Percentiles rank a stretch among this genome's conserved stretches.
These are phyloP conservation scores for Spinus pinus DNA, from an alignment of 2,797 vertebrate genomes.

Conservation along the genomic window DNA sequence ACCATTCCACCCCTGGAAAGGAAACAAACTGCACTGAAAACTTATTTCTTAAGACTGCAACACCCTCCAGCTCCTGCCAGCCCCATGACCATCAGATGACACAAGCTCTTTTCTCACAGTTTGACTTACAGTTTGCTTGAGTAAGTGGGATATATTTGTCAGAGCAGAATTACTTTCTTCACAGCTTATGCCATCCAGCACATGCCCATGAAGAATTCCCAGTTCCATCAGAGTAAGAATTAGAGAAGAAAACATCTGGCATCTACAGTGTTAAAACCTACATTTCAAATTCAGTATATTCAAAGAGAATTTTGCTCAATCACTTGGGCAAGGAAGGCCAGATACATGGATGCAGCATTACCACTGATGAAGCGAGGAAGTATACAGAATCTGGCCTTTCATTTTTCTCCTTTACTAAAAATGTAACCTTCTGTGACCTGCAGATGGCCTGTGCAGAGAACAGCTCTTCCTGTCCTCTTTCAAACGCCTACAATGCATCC, in stretches of 20 bases:
- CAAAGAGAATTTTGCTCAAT: neutral
- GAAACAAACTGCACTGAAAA: conserved; percentile 2
- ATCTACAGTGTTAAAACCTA: neutral
- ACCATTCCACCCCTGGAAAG: conserved; percentile 93
- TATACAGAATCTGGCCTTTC: conserved; percentile 24
- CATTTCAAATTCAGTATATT: neutral
- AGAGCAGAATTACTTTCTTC: neutral
- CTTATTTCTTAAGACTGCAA: neutral
- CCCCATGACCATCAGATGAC: neutral
- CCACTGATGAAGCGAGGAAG: neutral
- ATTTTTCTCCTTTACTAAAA: conserved; percentile 68
- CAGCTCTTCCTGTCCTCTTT: conserved; percentile 74
- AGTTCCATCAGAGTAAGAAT: neutral
- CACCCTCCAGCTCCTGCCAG: neutral
- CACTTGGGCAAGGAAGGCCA: neutral
- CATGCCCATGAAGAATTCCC: neutral
- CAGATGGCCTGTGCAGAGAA: conserved; percentile 66
- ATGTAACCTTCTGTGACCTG: conserved; percentile 70
- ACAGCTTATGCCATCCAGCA: neutral
- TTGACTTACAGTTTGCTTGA: neutral
- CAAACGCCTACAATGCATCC: conserved; percentile 73
- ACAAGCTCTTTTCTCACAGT: neutral
- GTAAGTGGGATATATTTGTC: neutral
- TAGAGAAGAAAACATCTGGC: neutral
- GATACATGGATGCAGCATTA: neutral